Conservation (phyloP, 53 echinoderm and acorn worm species). For the Apostichopus leukothele region DNA sequence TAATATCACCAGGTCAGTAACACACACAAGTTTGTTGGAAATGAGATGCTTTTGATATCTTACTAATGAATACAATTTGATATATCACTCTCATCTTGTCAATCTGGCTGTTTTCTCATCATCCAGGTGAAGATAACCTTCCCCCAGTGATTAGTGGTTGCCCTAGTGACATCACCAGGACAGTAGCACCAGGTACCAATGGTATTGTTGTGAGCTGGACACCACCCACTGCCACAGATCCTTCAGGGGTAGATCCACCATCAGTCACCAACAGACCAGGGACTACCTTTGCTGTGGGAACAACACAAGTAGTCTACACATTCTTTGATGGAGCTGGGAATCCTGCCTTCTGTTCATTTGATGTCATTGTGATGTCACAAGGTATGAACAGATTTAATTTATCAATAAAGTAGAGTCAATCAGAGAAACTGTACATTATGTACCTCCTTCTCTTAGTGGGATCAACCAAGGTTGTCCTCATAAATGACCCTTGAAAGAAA, state of each 20-base stretch:
- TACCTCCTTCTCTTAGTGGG: too few relatives aligned
- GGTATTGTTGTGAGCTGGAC: neutral
- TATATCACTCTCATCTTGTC: too few relatives aligned
- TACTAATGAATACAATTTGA: too few relatives aligned
- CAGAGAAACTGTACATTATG: too few relatives aligned
- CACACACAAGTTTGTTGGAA: too few relatives aligned
- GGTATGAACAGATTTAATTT: too few relatives aligned
- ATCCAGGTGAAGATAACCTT: neutral
- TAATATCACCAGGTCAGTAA: neutral
- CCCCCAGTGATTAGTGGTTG: neutral
- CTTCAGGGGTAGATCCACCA: slow-evolving; percentile 1
- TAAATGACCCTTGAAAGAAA: too few relatives aligned
- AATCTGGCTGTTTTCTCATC: too few relatives aligned
- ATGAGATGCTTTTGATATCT: too few relatives aligned
- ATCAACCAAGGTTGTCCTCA: too few relatives aligned
- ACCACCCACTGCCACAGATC: slow-evolving; percentile 12
- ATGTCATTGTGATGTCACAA: neutral
- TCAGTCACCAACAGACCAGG: neutral
- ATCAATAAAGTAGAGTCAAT: too few relatives aligned
- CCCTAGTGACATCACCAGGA: slow-evolving; percentile 6
- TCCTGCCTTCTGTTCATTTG: neutral
- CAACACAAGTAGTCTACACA: neutral
- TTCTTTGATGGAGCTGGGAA: slow-evolving; percentile 16
- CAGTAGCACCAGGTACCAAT: neutral
- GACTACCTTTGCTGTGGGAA: neutral